phyloP scores from a whole-genome alignment of 2,888 invertebrate species.

The Noctuana brunneofusca region DNA sequence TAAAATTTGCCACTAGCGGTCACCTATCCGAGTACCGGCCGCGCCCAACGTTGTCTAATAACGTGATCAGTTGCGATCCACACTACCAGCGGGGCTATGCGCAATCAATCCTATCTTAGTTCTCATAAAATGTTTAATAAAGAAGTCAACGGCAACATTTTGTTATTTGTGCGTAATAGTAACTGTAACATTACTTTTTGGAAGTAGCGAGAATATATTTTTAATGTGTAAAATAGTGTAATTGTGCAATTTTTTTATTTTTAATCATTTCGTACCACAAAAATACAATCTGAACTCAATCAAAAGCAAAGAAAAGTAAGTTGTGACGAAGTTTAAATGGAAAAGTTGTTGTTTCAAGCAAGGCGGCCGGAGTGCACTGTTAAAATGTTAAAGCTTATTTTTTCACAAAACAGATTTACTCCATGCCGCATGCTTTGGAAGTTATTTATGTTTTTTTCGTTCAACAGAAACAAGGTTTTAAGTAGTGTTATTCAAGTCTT shows the following conservation, averaged over 20 bases:
- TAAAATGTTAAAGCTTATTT: slow-evolving; percentile 58
- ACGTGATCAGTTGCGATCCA: too few relatives aligned
- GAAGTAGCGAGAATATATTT: too few relatives aligned
- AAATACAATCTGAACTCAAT: slow-evolving; percentile 13
- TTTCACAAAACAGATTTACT: slow-evolving; percentile 42
- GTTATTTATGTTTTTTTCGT: slow-evolving; percentile 22
- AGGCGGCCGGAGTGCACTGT: slow-evolving; percentile 58
- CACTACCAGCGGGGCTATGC: too few relatives aligned
- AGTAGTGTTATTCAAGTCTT: slow-evolving; percentile 13
- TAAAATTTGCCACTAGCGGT: too few relatives aligned
- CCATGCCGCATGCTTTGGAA: slow-evolving; percentile 36
- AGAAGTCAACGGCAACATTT: too few relatives aligned
- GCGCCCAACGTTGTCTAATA: too few relatives aligned
- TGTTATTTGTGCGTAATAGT: too few relatives aligned
- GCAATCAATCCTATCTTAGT: too few relatives aligned
- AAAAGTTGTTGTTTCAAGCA: slow-evolving; percentile 67
- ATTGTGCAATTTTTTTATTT: background rate
- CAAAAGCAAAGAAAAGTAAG: slow-evolving; percentile 36
- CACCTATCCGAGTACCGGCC: too few relatives aligned
- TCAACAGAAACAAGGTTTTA: slow-evolving; percentile 28
- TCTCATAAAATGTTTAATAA: too few relatives aligned
- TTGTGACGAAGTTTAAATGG: slow-evolving; percentile 60
- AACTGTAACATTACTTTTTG: too few relatives aligned
- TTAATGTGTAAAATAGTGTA: too few relatives aligned
- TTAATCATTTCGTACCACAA: background rate